Percentiles rank a stretch among this genome's conserved stretches.
phyloP scores from a whole-genome alignment of 2,113 vertebrate species.

The Ptilonorhynchus violaceus region DNA sequence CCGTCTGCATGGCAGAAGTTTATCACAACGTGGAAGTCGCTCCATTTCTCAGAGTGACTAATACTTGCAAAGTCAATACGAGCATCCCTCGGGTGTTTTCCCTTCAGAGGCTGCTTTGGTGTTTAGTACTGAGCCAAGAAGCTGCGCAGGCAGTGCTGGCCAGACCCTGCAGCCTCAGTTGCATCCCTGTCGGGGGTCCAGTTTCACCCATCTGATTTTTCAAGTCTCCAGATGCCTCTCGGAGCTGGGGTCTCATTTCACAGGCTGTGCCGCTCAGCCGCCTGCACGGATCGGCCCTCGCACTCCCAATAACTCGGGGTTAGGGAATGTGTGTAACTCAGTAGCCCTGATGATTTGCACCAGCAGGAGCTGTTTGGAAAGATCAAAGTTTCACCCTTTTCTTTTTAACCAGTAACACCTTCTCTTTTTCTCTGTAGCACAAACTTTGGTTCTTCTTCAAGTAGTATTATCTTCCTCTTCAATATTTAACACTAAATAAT shows the following conservation, averaged over 20 bases:
- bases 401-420: background rate
- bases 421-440: background rate
- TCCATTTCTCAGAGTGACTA: background rate
- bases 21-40: background rate
- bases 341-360: background rate
- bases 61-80: background rate
- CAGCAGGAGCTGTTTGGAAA: background rate
- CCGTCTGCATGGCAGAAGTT: background rate
- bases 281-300: background rate
- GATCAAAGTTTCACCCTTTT: background rate
- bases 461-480: background rate
- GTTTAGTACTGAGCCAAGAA: background rate
- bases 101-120: background rate
- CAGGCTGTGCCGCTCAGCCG: background rate
- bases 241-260: background rate
- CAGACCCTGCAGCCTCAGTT: background rate
- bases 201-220: background rate
- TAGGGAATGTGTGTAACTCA: background rate
- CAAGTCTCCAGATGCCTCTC: background rate
- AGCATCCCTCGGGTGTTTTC: background rate
- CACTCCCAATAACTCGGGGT: background rate
- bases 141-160: background rate
- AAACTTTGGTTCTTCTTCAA: background rate
- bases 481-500: background rate
- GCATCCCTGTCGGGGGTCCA: background rate